These are phyloP conservation scores for Dicerorhinus sumatrensis DNA, from an alignment of 2,113 vertebrate genomes.

Conservation along the genomic window DNA sequence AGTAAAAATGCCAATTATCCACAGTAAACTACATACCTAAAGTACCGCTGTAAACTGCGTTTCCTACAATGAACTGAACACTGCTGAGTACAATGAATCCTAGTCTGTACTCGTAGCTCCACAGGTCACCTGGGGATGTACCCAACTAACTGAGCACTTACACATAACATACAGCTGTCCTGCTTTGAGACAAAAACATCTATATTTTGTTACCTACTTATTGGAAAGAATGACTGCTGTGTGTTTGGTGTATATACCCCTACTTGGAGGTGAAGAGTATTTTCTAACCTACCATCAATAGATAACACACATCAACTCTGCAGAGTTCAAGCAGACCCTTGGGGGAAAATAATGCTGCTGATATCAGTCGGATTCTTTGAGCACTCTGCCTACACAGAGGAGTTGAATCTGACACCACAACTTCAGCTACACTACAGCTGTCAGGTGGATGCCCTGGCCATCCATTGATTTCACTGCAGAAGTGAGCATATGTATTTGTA, in stretches of 20 bases:
- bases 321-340: background rate
- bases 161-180: background rate
- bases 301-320: background rate
- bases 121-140: background rate
- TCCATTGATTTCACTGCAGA: background rate
- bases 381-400: background rate
- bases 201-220: background rate
- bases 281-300: background rate
- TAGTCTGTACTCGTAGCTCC: background rate
- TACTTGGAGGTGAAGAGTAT: background rate
- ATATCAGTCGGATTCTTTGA: background rate
- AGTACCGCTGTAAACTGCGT: background rate
- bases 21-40: slow-evolving; percentile 28
- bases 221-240: background rate
- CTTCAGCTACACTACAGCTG: background rate
- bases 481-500: background rate
- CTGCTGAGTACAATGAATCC: background rate
- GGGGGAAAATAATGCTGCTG: background rate
- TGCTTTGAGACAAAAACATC: slow-evolving; percentile 17
- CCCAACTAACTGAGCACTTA: background rate
- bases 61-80: background rate
- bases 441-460: background rate
- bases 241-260: background rate
- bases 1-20: slow-evolving; percentile 57
- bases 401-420: background rate